phyloP scores from a whole-genome alignment of 2,113 vertebrate genomes.

The Egretta garzetta region DNA sequence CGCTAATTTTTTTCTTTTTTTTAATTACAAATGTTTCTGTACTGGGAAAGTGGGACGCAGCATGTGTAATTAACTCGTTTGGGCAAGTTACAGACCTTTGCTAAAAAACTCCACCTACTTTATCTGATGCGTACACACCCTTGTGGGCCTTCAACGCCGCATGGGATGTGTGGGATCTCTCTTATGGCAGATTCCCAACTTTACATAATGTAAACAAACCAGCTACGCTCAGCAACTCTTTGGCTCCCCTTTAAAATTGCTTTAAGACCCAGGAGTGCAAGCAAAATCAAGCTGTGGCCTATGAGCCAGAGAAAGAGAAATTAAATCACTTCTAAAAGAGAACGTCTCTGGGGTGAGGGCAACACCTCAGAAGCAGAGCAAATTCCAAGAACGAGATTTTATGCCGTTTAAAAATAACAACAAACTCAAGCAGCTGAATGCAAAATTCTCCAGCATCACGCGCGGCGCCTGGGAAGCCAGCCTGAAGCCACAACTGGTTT shows the following conservation, averaged over 20 bases:
- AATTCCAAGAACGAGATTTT: conserved; percentile 1
- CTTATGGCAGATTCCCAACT: conserved; percentile 40
- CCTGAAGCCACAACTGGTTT: neutral
- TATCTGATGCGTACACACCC: conserved; percentile 49
- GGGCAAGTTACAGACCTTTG: conserved; percentile 26
- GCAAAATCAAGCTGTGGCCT: neutral
- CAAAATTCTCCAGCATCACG: neutral
- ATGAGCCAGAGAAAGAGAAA: neutral
- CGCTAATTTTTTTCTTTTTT: neutral
- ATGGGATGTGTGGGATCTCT: conserved; percentile 55
- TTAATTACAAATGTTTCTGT: conserved; percentile 50
- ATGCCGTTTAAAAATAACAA: neutral
- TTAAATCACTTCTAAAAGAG: neutral
- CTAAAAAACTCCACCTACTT: conserved; percentile 35
- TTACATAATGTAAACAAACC: conserved; percentile 42
- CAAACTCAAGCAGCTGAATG: neutral
- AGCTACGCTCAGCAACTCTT: neutral
- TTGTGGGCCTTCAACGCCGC: neutral
- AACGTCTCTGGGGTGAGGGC: neutral
- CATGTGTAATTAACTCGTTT: conserved; percentile 44
- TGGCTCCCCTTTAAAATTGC: neutral
- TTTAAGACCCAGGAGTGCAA: neutral
- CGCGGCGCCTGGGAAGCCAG: neutral
- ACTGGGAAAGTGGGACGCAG: conserved; percentile 57
- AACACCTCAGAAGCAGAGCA: neutral